Percentiles rank a stretch among this genome's conserved stretches.
Conservation (phyloP, 2,113 vertebrate genomes). For the Leptobrachium ailaonicum region DNA sequence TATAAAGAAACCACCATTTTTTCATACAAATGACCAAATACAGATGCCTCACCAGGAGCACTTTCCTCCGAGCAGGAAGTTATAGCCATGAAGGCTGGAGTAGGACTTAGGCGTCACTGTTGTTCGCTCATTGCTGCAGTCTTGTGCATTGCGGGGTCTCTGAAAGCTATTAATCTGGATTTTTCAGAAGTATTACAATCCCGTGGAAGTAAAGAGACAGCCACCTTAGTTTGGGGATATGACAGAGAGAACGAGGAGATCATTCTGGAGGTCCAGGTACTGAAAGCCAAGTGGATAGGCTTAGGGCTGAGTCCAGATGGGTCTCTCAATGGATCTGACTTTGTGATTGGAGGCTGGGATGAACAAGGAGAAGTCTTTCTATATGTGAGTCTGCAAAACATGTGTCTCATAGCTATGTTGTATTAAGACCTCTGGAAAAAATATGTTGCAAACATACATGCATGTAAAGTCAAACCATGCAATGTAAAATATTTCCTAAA, state of each 20-base stretch:
- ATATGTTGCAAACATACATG: too few relatives aligned
- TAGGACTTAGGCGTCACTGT: not conserved
- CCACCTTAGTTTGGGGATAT: conserved; percentile 67
- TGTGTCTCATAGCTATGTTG: not conserved
- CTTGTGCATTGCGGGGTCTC: not conserved
- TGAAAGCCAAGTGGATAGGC: conserved; percentile 71
- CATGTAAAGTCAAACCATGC: too few relatives aligned
- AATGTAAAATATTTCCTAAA: too few relatives aligned
- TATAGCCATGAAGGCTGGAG: conserved; percentile 5
- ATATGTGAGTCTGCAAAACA: conserved; percentile 58
- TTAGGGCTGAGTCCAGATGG: conserved; percentile 69
- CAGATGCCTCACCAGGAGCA: not conserved
- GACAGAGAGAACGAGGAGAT: conserved; percentile 61
- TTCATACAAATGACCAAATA: not conserved
- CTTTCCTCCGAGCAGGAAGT: not conserved
- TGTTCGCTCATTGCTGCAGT: not conserved
- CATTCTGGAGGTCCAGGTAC: conserved; percentile 67
- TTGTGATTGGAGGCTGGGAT: conserved; percentile 69
- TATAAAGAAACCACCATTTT: not conserved
- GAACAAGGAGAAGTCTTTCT: conserved; percentile 66
- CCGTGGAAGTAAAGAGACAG: not conserved
- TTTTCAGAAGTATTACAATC: not conserved
- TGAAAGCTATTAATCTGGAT: not conserved
- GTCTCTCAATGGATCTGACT: conserved; percentile 65
- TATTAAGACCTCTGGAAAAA: too few relatives aligned